A percentile compares a stretch with the other conserved stretches of the same genome.
Evolutionary conservation across 2,888 invertebrate genomes (phyloP).

Genomic region (Poecilus cupreus): DNA sequence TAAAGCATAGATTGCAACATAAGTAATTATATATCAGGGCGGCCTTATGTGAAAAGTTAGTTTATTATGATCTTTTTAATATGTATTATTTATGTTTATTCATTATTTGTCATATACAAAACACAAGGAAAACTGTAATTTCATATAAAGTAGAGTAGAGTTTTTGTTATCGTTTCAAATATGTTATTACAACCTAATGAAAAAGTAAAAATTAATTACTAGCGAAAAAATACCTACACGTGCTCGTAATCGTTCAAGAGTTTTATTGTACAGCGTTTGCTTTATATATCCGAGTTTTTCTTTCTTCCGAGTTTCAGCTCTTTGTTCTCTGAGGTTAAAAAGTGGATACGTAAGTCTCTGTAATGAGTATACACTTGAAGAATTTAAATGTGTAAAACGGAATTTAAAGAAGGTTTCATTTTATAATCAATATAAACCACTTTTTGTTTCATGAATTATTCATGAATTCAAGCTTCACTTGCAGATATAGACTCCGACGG

Average conservation of each 20-base stretch:
- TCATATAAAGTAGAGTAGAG: neutral
- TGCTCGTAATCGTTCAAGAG: neutral
- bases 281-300: constrained; percentile 3
- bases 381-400: constrained; percentile 34
- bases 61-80: neutral
- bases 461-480: neutral
- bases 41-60: neutral
- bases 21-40: neutral
- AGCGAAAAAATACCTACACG: neutral
- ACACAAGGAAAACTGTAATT: neutral
- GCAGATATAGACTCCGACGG: neutral
- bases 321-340: neutral
- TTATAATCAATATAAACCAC: constrained; percentile 47
- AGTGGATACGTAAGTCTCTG: neutral
- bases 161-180: constrained; percentile 12
- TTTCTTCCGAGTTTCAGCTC: neutral
- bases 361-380: constrained; percentile 41
- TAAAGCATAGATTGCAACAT: neutral
- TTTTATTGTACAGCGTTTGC: neutral
- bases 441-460: constrained; percentile 40
- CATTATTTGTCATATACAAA: neutral
- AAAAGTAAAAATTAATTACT: constrained; percentile 7
- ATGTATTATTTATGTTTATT: constrained; percentile 3
- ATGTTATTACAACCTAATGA: constrained; percentile 9
- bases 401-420: constrained; percentile 33